Percentiles rank a stretch among this genome's conserved stretches.
These are phyloP conservation scores for Rachycentron canadum DNA, from an alignment of 2,797 vertebrate species.

Conservation along the genomic window DNA sequence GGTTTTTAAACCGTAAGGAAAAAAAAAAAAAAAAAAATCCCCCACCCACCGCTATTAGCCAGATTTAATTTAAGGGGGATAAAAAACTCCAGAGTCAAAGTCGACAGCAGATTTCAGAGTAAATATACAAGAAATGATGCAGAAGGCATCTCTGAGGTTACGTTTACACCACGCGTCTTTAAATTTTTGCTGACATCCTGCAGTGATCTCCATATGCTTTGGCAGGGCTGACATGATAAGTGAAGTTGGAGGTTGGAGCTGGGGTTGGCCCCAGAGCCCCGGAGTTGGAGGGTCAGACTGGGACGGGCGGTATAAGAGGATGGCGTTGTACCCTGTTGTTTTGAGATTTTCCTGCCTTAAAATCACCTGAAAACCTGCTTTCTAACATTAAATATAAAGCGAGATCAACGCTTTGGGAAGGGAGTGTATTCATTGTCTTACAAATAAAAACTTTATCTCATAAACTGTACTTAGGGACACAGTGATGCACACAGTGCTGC, in stretches of 20 bases:
- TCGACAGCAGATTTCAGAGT: conserved; percentile 45
- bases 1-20: conserved; percentile 44
- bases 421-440: too few relatives aligned
- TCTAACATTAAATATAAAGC: too few relatives aligned
- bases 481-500: too few relatives aligned
- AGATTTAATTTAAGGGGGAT: conserved; percentile 60
- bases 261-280: not conserved
- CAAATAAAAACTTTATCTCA: too few relatives aligned
- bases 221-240: not conserved
- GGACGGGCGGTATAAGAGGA: not conserved
- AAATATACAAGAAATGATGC: conserved; percentile 24
- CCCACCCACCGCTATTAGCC: conserved; percentile 60
- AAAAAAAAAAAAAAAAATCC: conserved; percentile 52
- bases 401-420: too few relatives aligned
- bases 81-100: conserved; percentile 40
- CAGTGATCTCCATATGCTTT: conserved; percentile 26
- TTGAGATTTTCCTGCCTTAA: too few relatives aligned
- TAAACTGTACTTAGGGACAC: too few relatives aligned
- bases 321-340: too few relatives aligned
- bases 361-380: too few relatives aligned
- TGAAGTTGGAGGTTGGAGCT: not conserved
- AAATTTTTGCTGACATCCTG: conserved; percentile 14
- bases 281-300: not conserved
- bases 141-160: not conserved
- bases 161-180: conserved; percentile 12